Conservation (phyloP, 2,797 vertebrate genomes). For the Gymnothorax reevesii region DNA sequence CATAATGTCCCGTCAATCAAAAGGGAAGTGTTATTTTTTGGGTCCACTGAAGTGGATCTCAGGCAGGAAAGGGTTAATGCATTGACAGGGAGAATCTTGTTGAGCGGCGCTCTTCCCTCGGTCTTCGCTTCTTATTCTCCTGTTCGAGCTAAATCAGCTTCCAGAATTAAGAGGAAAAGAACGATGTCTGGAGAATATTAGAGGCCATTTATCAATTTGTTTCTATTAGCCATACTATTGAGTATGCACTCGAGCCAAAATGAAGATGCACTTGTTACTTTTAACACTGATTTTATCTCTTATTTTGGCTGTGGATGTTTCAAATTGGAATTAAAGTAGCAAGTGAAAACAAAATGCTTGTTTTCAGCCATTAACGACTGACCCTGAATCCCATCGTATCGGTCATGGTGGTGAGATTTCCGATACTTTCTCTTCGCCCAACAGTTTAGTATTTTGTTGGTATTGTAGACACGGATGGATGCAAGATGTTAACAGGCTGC, state of each 20-base stretch:
- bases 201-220: slow-evolving; percentile 83
- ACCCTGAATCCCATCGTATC: background rate
- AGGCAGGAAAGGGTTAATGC: no score
- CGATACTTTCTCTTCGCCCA: background rate
- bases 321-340: background rate
- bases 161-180: slow-evolving; percentile 83
- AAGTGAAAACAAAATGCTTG: background rate
- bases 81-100: no score
- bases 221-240: slow-evolving; percentile 85
- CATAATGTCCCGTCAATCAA: no score
- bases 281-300: background rate
- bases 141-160: slow-evolving; percentile 73
- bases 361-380: background rate
- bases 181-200: slow-evolving; percentile 84
- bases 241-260: slow-evolving; percentile 78
- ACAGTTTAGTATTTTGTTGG: background rate
- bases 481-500: background rate
- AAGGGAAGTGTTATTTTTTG: no score
- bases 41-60: no score
- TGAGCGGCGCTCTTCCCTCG: background rate
- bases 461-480: no score
- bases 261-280: slow-evolving; percentile 48
- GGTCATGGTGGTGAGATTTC: background rate
- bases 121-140: background rate
- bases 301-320: background rate